Conservation (phyloP, 2,113 vertebrate genomes). For the Serinus canaria region DNA sequence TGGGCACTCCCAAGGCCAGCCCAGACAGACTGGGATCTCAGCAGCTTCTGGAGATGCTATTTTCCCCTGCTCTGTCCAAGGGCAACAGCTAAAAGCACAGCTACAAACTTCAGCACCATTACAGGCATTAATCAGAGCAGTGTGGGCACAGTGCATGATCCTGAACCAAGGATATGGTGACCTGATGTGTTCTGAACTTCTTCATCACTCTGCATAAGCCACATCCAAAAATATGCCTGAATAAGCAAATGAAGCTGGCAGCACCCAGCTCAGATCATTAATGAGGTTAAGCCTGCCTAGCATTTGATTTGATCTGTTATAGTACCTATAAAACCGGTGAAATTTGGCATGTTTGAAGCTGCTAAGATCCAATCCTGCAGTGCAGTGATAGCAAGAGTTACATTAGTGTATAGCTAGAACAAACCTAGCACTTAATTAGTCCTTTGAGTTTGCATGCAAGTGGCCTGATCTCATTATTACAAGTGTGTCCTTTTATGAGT, state of each 20-base stretch:
- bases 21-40: not conserved
- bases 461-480: not conserved
- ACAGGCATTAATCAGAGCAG: rapidly evolving
- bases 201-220: not conserved
- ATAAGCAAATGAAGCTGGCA: not conserved
- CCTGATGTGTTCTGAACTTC: not conserved
- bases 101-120: not conserved
- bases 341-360: not conserved
- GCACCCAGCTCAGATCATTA: not conserved
- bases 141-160: not conserved
- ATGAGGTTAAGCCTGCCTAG: not conserved
- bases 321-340: not conserved
- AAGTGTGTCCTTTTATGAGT: not conserved
- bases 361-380: not conserved
- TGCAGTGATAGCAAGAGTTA: not conserved
- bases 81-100: not conserved
- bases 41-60: not conserved
- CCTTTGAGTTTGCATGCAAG: not conserved
- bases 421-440: not conserved
- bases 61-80: not conserved
- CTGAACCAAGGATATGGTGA: not conserved
- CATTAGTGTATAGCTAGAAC: not conserved
- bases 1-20: not conserved
- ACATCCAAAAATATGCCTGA: not conserved
- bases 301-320: not conserved